phyloP scores from a whole-genome alignment of 2,888 invertebrate species.

The Coelopa pilipes region DNA sequence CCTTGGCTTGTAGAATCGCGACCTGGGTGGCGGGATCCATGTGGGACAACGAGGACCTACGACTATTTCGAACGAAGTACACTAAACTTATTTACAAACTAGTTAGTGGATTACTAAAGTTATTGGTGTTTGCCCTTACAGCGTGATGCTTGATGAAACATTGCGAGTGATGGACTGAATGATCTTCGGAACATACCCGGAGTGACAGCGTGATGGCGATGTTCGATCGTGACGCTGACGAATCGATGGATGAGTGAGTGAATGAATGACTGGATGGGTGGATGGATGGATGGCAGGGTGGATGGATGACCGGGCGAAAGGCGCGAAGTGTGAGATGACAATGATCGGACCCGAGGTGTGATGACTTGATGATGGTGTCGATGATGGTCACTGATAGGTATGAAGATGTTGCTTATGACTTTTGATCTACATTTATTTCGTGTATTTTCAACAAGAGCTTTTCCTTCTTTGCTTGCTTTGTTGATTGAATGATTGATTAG shows the following conservation, averaged over 20 bases:
- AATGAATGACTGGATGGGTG: background rate
- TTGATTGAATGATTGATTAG: background rate
- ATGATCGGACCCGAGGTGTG: too few species aligned
- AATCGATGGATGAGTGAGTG: background rate
- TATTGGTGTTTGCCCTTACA: conserved; percentile 32
- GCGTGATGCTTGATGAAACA: conserved; percentile 18
- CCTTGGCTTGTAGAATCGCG: too few species aligned
- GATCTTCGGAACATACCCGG: background rate
- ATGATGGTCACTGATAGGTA: background rate
- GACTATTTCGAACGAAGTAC: too few species aligned
- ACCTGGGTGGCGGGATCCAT: too few species aligned
- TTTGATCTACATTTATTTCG: background rate
- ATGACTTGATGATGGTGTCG: too few species aligned
- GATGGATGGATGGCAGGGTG: background rate
- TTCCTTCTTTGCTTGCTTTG: background rate
- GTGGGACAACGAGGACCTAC: too few species aligned
- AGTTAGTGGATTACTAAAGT: conserved; percentile 12
- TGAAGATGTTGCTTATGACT: background rate
- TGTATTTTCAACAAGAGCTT: too few species aligned
- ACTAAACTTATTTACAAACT: background rate
- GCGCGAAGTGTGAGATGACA: background rate
- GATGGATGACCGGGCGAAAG: background rate
- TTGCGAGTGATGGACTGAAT: background rate
- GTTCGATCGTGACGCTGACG: background rate
- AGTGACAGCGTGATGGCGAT: background rate